phyloP scores from a whole-genome alignment of 2,888 invertebrate species.

The Hyposoter dolosus region DNA sequence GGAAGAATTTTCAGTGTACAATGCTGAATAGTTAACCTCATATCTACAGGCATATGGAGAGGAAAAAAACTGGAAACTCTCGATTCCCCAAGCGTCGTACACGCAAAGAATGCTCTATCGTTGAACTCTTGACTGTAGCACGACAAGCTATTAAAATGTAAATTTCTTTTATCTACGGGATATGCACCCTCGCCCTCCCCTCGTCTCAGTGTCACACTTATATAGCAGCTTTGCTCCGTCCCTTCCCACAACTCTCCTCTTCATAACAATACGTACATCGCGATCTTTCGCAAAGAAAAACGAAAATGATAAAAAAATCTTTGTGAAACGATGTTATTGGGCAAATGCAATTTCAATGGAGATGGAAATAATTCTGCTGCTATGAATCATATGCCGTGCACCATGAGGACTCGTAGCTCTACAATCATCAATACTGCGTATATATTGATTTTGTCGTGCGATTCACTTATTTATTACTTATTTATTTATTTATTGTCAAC shows the following conservation, averaged over 20 bases:
- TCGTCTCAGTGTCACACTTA: constrained; percentile 61
- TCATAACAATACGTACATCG: constrained; percentile 20
- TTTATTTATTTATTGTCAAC: not conserved
- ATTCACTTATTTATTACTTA: not conserved
- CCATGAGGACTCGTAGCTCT: not conserved
- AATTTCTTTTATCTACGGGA: constrained; percentile 71
- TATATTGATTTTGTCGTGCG: not conserved
- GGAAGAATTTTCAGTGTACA: constrained; percentile 38
- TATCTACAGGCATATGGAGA: constrained; percentile 4
- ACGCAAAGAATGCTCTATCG: constrained; percentile 37
- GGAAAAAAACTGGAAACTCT: constrained; percentile 40
- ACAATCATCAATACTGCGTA: not conserved
- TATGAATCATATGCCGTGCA: constrained; percentile 7
- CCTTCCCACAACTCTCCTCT: not conserved
- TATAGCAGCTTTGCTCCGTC: constrained; percentile 41
- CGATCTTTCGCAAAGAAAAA: not conserved
- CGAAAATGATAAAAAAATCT: constrained; percentile 50
- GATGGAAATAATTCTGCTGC: constrained; percentile 6
- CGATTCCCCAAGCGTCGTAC: constrained; percentile 32
- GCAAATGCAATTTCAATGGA: not conserved
- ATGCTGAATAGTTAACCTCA: not conserved
- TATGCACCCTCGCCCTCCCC: constrained; percentile 30
- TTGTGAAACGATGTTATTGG: not conserved
- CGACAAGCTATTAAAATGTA: constrained; percentile 70
- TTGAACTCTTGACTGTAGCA: constrained; percentile 39